Base-by-base conservation (phyloP, 2,797 vertebrate genomes). In the Manis crassicaudata region DNA sequence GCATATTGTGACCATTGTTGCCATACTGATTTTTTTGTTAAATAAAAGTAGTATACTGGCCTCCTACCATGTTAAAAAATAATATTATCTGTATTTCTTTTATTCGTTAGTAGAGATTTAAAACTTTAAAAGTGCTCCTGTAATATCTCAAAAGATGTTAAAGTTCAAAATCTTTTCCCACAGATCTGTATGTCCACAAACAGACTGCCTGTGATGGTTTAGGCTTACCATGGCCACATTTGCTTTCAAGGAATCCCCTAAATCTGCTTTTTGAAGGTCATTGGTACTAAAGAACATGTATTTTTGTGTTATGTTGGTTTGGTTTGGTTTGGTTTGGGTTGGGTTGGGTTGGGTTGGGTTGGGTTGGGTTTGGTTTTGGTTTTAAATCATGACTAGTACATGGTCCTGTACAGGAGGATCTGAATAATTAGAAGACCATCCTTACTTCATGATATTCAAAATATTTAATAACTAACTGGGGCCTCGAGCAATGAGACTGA, bases 291-390 rank as follows among this genome's bases (percentile, higher is more conserved):
- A 93, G 46, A 90, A 77, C 27, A 60, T 58, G 16, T 75, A 91
- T 56, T 79, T 94, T 84, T 81, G 9, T 68, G 46, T 46, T 46
- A 11, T 46, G 46, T 46, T 46, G 46, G 46, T 46, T 46, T 46
- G 46, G 10, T 46, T 46, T 46, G 46, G 11, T 83, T 60, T 88
- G 92, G 32, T 65, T 54, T 73, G 50, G 16, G 37, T n/a, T n/a
- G n/a, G n/a, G 46, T 46, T 46, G 46, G 46, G 10, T 46, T 46
- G 46, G 10, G 10, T 46, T 46, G 46, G 11, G 80, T 60, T 88
- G 92, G 32, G 60, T 54, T 73, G 50, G 16, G 37, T 95, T 96
- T 70, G 27, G 20, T 79, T 92, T 94, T 63, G 37, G 25, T 84
- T 93, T 86, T 54, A 76, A 88, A 32, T 85, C 25, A 3, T 94